phyloP scores from a whole-genome alignment of 1,140 invertebrate species.

The Sarcophaga peregrina region DNA sequence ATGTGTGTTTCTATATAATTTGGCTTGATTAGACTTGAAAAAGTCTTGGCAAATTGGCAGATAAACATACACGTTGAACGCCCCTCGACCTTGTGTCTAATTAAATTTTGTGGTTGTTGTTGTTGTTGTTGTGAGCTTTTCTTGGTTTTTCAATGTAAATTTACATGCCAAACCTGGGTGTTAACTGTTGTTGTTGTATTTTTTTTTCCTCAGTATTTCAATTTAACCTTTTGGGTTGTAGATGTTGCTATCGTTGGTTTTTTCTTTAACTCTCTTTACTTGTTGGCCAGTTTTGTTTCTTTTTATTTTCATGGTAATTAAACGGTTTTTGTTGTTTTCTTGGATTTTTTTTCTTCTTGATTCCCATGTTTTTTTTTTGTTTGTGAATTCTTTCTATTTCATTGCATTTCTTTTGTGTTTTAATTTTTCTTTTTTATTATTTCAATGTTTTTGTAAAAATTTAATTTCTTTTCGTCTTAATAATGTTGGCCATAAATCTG shows the following conservation, averaged over 20 bases:
- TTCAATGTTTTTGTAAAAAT: too few relatives aligned
- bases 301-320: constrained; percentile 8
- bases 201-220: not conserved
- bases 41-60: too few relatives aligned
- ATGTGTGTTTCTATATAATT: too few relatives aligned
- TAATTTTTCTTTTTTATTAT: too few relatives aligned
- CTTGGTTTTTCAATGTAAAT: not conserved
- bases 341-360: not conserved
- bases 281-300: too few relatives aligned
- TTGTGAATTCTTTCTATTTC: constrained; percentile 2
- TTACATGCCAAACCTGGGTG: constrained; percentile 1
- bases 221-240: not conserved
- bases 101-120: not conserved
- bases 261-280: not conserved
- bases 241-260: not conserved
- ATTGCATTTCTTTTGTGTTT: not conserved
- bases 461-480: not conserved
- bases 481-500: not conserved
- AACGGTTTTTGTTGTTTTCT: constrained; percentile 4
- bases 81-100: constrained; percentile 7
- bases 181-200: not conserved
- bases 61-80: not conserved
- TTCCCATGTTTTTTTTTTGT: not conserved
- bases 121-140: not conserved
- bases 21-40: too few relatives aligned